Percentiles rank a stretch among this genome's conserved stretches.
Conservation (phyloP, 2,888 invertebrate genomes). For the Oligia latruncula region DNA sequence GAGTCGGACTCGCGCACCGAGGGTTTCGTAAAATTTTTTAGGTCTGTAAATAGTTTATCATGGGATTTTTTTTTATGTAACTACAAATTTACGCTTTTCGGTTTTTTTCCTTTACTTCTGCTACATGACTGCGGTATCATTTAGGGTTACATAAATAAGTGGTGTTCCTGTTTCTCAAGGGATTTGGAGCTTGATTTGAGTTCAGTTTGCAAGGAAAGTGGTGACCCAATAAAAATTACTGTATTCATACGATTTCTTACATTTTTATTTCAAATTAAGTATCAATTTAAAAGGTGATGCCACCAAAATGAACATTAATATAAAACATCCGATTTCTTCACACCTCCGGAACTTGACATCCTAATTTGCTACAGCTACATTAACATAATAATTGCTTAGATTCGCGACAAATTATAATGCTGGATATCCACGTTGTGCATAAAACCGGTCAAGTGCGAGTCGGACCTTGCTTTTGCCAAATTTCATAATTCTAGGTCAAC, state of each 20-base stretch:
- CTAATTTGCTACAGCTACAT: slow-evolving; percentile 40
- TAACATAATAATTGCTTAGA: slow-evolving; percentile 44
- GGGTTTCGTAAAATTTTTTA: too few species aligned
- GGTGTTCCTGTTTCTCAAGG: slow-evolving; percentile 25
- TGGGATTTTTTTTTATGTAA: too few species aligned
- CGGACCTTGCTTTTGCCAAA: too few species aligned
- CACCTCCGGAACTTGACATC: slow-evolving; percentile 15
- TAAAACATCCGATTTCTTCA: slow-evolving; percentile 27
- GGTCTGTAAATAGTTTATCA: too few species aligned
- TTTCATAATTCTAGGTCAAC: too few species aligned
- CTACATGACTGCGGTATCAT: slow-evolving; percentile 28
- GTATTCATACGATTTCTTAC: background rate
- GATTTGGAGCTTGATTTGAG: slow-evolving; percentile 26
- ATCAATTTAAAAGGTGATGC: slow-evolving; percentile 2
- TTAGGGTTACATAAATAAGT: slow-evolving; percentile 45
- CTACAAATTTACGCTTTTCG: too few species aligned
- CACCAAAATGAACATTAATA: background rate
- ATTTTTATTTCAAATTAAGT: slow-evolving; percentile 3
- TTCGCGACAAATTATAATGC: slow-evolving; percentile 27
- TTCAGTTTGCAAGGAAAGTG: background rate
- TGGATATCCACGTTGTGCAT: background rate
- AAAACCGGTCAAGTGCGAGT: too few species aligned
- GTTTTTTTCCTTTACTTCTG: too few species aligned
- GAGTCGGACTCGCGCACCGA: too few species aligned
- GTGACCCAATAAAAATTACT: background rate